Evolutionary conservation across 2,113 vertebrate genomes (phyloP).

Genomic region (Nothoprocta perdicaria): DNA sequence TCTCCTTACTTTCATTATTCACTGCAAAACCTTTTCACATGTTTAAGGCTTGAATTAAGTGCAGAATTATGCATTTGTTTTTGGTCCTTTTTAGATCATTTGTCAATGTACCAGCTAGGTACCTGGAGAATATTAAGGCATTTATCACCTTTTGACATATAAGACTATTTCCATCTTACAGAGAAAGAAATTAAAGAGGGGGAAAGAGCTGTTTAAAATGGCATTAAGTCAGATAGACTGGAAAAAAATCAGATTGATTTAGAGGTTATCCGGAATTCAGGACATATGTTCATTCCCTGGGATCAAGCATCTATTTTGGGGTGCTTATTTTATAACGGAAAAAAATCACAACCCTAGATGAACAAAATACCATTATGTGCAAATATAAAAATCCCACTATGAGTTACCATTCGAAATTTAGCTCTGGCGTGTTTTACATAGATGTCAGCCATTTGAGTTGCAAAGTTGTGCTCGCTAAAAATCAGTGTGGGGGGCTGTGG

Average conservation of each 20-base stretch:
- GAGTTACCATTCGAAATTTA: not conserved
- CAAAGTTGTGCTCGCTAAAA: not conserved
- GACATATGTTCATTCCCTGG: not conserved
- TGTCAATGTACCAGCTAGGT: not conserved
- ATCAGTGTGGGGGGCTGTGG: not conserved
- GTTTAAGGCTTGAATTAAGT: constrained; percentile 3
- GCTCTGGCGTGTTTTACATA: not conserved
- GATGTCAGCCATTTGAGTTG: not conserved
- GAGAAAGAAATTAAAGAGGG: not conserved
- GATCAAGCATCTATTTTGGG: not conserved
- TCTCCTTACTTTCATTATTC: not conserved
- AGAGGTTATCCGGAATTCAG: not conserved
- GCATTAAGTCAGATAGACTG: not conserved
- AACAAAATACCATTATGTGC: not conserved
- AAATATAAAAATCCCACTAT: not conserved
- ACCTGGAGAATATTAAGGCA: not conserved
- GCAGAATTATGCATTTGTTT: constrained; percentile 18
- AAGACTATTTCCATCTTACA: not conserved
- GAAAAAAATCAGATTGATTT: not conserved
- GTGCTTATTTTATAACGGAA: not conserved
- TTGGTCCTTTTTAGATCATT: constrained; percentile 19
- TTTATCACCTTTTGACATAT: not conserved
- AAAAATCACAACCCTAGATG: not conserved
- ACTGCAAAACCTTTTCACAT: not conserved
- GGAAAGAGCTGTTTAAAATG: not conserved